Evolutionary conservation across 2,888 invertebrate genomes (phyloP), one percentile per base, ranked within the genome.

Genomic region (Laspeyria flexula): DNA sequence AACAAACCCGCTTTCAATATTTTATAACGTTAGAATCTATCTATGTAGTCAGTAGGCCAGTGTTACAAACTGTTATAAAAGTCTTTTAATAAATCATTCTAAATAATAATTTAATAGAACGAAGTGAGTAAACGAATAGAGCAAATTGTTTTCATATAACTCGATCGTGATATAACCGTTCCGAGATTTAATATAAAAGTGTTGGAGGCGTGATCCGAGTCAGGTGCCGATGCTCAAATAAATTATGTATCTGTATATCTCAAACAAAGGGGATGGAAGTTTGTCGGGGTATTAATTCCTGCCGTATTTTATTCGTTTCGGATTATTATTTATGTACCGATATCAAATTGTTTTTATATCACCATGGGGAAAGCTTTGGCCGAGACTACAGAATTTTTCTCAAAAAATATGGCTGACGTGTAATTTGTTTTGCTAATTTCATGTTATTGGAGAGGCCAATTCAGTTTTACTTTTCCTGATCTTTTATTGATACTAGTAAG

Each of bases 141-240:
- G 21, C 5, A 45, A 45, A 45, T 38, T 43, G 18, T 43, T 38
- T 38, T 43, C 13, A 13, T 30, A 37, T 46, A 43, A 25, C 35
- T 35, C 39, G 23, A 11, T 34, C 15, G 29, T 35, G 29, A 35
- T 18, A 41, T 37, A 18, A 34, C 41, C 38, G 30, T 41, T 43
- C 42, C 57, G 42, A 51, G 13, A 40, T 45, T 45, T 39, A 39
- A 45, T 45, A 45, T 45, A 47, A 47, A 46, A 34, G 40, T 41
- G 40, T 41, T 47, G 27, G 46, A 30, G 66, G 66, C 68, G 69
- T 63, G 68, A 72, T 65, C 53, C 42, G 60, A 43, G 60, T 52
- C 77, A 77, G 75, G 75, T 78, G 77, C 47, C 60, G 57, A 56
- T 39, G 50, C 44, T 55, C 59, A 66, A 73, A 77, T 75, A 71